Conservation (phyloP, 2,113 vertebrate species). For the Nothobranchius furzeri region DNA sequence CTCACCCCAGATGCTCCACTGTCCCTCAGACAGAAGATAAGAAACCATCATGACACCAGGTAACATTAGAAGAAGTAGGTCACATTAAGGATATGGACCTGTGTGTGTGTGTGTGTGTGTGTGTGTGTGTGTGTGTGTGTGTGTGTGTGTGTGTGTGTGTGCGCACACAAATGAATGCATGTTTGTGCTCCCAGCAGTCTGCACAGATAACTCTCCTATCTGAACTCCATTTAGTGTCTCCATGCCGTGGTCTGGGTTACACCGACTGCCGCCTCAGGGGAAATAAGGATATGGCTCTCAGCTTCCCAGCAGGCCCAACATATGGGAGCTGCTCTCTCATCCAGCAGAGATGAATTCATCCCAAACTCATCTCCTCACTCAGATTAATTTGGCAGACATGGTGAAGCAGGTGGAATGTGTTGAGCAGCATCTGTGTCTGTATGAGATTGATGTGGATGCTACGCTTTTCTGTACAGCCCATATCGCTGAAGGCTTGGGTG, state of each 20-base stretch:
- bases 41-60: conserved; percentile 46
- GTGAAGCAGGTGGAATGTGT: conserved; percentile 56
- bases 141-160: conserved; percentile 2
- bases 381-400: conserved; percentile 67
- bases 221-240: conserved; percentile 56
- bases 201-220: conserved; percentile 59
- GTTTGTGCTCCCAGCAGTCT: conserved; percentile 32
- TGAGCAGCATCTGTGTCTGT: conserved; percentile 45
- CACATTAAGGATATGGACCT: conserved; percentile 60
- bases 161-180: not conserved
- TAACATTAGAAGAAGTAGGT: conserved; percentile 62
- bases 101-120: not conserved
- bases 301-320: conserved; percentile 65
- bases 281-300: conserved; percentile 68
- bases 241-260: conserved; percentile 55
- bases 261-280: conserved; percentile 51
- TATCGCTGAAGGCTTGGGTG: conserved; percentile 17
- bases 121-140: not conserved
- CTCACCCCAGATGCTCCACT: conserved; percentile 32
- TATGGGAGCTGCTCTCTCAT: conserved; percentile 63
- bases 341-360: conserved; percentile 64
- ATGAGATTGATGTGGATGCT: conserved; percentile 51
- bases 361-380: conserved; percentile 67
- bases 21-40: conserved; percentile 36
- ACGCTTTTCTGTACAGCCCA: conserved; percentile 29